Evolutionary conservation across 2,113 vertebrate genomes (phyloP), one percentile per base, ranked within the genome.

Genomic region (Sphyrna mokarran): DNA sequence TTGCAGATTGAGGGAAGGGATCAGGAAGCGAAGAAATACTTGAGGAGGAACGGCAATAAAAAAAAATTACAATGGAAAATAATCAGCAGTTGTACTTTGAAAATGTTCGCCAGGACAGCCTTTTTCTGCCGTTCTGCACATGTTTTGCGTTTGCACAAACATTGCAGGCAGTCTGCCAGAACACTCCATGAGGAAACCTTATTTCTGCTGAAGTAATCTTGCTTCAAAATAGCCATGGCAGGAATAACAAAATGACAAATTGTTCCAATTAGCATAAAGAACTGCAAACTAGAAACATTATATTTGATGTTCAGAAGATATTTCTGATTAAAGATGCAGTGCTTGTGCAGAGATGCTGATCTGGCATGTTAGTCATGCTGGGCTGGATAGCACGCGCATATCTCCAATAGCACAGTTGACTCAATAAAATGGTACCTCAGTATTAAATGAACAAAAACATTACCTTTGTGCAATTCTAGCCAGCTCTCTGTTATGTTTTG

Each of bases 121-220:
- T 22, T 5, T 61, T 66, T 10, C 14, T n/a, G 33, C 61, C 58
- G 33, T 66, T 93, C 33, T 93, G 89, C 61, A 68, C 7, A 40
- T 8, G 18, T 7, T 40, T 80, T 83, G 80, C 43, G 76, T 14
- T 83, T 20, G 37, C 20, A 83, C 78, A 20, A 40, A 83, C 18
- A 16, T 83, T 40, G n/a, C 78, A 83, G 78, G 78, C 37, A 6
- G 78, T 63, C n/a, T 63, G 58, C 29, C 89, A 91, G 33, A 33
- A 37, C n/a, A 29, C 9, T 20, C n/a, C 37, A 61, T 37, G 33
- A 93, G 20, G n/a, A 66, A 93, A 66, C 29, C 61, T 93, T 18
- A n/a, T 66, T 93, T 93, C 33, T 93, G 89, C 89, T 93, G 61
- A 37, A 20, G 61, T 93, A 93, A 93, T 93, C 89, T 66, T n/a